These are phyloP conservation scores for Notothenia rossii DNA, from an alignment of 2,113 vertebrate genomes.

Conservation along the genomic window DNA sequence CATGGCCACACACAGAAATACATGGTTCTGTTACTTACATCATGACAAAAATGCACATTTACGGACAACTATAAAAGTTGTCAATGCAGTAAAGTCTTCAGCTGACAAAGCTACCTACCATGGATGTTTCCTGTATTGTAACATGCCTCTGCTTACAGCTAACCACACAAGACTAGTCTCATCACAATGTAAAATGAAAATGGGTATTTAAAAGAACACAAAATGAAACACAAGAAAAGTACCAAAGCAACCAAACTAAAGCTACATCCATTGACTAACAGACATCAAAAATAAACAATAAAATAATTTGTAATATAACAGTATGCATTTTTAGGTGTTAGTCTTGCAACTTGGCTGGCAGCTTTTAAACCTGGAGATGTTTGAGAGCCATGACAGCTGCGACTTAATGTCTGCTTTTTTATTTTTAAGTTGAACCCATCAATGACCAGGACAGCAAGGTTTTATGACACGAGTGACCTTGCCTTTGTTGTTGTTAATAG, in stretches of 20 bases:
- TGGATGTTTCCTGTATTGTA: neutral
- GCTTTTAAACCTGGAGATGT: slow-evolving; percentile 6
- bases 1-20: slow-evolving; percentile 19
- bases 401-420: neutral
- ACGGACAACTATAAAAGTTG: neutral
- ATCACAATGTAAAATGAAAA: slow-evolving; percentile 33
- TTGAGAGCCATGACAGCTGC: slow-evolving; percentile 10
- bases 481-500: slow-evolving; percentile 35
- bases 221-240: slow-evolving; percentile 9
- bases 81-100: slow-evolving; percentile 17
- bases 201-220: slow-evolving; percentile 29
- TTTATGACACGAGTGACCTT: slow-evolving; percentile 26
- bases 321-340: neutral
- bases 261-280: slow-evolving; percentile 7
- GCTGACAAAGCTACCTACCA: neutral
- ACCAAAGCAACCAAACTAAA: slow-evolving; percentile 8
- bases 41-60: slow-evolving; percentile 4
- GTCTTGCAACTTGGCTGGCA: neutral
- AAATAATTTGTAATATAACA: neutral
- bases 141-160: slow-evolving; percentile 14
- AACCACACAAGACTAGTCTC: slow-evolving; percentile 20
- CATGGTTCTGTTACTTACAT: slow-evolving; percentile 2
- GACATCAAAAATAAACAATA: slow-evolving; percentile 10
- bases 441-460: slow-evolving; percentile 15
- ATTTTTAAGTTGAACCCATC: neutral